Evolutionary conservation across 2,888 invertebrate genomes (phyloP).

Genomic region (Acanthacorydalis orientalis): DNA sequence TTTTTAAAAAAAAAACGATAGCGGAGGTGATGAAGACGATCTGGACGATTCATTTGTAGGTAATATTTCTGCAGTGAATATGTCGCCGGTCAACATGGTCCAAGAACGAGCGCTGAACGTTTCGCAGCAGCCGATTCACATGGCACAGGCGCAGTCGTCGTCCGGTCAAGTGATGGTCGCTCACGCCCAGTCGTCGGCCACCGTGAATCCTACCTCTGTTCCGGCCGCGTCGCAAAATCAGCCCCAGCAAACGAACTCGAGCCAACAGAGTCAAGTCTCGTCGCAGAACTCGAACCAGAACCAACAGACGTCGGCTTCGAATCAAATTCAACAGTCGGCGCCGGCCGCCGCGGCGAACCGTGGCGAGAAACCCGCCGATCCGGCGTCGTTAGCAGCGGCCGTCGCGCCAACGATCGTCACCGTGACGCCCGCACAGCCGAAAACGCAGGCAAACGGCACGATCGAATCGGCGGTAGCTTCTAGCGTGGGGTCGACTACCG

Average conservation of each 20-base stretch:
- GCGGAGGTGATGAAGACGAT: background rate
- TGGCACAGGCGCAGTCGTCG: too few relatives aligned
- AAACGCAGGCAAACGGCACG: slow-evolving; percentile 14
- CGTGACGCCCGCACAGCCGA: slow-evolving; percentile 24
- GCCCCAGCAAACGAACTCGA: background rate
- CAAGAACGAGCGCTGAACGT: slow-evolving; percentile 3
- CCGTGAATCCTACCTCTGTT: slow-evolving; percentile 22
- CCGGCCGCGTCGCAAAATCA: background rate
- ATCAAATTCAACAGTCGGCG: slow-evolving; percentile 16
- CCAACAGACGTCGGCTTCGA: slow-evolving; percentile 22
- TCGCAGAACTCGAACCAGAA: slow-evolving; percentile 23
- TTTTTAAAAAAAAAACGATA: too few relatives aligned
- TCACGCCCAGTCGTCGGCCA: slow-evolving; percentile 16
- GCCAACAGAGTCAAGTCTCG: slow-evolving; percentile 6
- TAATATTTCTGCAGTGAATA: background rate
- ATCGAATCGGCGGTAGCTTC: background rate
- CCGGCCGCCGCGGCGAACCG: slow-evolving; percentile 20
- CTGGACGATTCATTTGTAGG: background rate
- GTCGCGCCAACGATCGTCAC: slow-evolving; percentile 21
- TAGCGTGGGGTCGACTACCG: background rate
- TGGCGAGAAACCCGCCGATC: slow-evolving; percentile 23
- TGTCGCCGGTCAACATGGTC: slow-evolving; percentile 4
- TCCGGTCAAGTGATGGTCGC: background rate
- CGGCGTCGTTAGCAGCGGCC: slow-evolving; percentile 20
- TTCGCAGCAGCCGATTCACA: background rate